Conservation (phyloP, 1,140 invertebrate species). For the Drosophila nasuta region DNA sequence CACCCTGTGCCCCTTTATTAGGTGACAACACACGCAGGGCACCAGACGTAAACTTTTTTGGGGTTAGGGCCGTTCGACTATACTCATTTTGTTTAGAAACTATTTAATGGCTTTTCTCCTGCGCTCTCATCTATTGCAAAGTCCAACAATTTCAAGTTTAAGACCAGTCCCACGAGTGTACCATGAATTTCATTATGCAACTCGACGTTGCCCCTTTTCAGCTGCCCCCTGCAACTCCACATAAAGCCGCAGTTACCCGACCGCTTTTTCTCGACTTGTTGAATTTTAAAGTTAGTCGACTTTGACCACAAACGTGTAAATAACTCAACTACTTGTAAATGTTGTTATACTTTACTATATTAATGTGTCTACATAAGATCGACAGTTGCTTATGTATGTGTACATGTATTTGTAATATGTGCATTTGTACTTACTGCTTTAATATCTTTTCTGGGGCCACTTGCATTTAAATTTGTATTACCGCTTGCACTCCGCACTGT, state of each 20-base stretch:
- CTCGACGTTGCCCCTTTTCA: background rate
- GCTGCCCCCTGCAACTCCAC: constrained; percentile 11
- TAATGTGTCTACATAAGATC: background rate
- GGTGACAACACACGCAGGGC: constrained; percentile 48
- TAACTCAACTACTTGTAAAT: constrained; percentile 13
- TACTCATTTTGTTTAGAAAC: constrained; percentile 55
- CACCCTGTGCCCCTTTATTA: constrained; percentile 33
- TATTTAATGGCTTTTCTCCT: constrained; percentile 58
- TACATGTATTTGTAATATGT: background rate
- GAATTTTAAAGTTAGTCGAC: constrained; percentile 3
- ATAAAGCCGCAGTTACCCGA: constrained; percentile 41
- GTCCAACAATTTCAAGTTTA: constrained; percentile 42
- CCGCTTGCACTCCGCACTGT: background rate
- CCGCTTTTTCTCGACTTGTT: constrained; percentile 20
- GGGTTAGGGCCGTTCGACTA: constrained; percentile 22
- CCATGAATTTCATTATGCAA: constrained; percentile 60
- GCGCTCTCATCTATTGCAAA: constrained; percentile 29
- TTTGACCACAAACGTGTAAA: constrained; percentile 7
- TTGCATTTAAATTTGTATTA: background rate
- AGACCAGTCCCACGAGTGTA: constrained; percentile 48
- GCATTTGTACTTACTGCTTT: background rate
- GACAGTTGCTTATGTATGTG: background rate
- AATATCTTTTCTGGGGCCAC: background rate
- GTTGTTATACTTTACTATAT: background rate
- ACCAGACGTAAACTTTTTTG: constrained; percentile 35